phyloP scores from a whole-genome alignment of 1,140 invertebrate genomes.

The Meloidogyne floridensis region DNA sequence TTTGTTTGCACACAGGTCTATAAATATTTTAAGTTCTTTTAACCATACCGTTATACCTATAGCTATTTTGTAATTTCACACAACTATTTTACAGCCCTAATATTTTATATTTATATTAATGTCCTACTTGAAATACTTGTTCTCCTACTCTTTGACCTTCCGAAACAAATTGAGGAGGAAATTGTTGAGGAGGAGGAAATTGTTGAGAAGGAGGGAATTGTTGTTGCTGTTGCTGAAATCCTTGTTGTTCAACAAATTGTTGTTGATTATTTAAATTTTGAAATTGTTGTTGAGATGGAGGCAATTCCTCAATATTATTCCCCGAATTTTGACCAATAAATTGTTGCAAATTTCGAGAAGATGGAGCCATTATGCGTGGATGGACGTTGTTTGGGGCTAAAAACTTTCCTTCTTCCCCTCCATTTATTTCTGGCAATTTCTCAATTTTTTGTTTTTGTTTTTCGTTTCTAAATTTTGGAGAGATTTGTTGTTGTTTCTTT shows the following conservation, averaged over 20 bases:
- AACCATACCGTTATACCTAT: too few relatives aligned
- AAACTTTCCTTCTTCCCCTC: neutral
- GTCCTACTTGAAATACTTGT: neutral
- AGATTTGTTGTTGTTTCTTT: constrained; percentile 36
- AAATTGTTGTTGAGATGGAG: constrained; percentile 21
- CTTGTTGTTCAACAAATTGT: neutral
- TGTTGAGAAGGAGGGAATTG: neutral
- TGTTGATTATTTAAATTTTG: neutral
- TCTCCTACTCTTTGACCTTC: neutral
- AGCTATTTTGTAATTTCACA: too few relatives aligned
- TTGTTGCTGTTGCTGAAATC: neutral
- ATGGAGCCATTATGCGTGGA: constrained; percentile 21
- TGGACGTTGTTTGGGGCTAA: neutral
- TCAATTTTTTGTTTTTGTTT: constrained; percentile 26
- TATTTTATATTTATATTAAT: too few relatives aligned
- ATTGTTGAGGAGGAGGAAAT: neutral
- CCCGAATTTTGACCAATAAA: neutral
- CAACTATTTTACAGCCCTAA: too few relatives aligned
- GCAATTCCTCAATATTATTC: neutral
- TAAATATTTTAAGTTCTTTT: too few relatives aligned
- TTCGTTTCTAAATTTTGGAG: constrained; percentile 27
- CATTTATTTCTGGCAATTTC: constrained; percentile 19
- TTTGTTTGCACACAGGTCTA: too few relatives aligned
- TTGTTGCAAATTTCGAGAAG: constrained; percentile 3
- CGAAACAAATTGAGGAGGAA: neutral